A percentile compares a stretch with the other conserved stretches of the same genome.
These are phyloP conservation scores for Tetraodon nigroviridis DNA, from an alignment of 2,113 vertebrate species.

Conservation along the genomic window DNA sequence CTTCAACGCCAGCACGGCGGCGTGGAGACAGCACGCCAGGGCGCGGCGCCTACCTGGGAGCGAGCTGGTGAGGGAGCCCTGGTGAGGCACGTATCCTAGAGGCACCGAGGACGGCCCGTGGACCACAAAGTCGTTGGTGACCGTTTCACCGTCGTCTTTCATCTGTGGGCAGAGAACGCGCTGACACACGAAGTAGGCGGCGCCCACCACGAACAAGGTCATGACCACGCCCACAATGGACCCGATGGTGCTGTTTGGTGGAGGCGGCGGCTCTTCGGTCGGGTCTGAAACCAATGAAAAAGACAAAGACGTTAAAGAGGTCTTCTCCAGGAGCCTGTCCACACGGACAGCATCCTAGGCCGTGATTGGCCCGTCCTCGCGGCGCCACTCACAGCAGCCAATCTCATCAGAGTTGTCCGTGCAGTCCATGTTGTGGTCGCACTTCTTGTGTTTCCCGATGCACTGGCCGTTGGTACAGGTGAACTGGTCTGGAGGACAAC, in stretches of 20 bases:
- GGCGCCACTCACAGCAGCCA: conserved; percentile 87
- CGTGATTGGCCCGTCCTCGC: no score
- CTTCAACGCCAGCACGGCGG: not conserved
- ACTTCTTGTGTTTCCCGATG: conserved; percentile 92
- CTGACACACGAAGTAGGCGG: conserved; percentile 94
- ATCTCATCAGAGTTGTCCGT: conserved; percentile 90
- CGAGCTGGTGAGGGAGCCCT: conserved; percentile 87
- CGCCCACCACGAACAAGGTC: conserved; percentile 89
- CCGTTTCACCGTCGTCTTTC: conserved; percentile 93
- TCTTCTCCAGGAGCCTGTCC: no score
- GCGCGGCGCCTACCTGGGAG: conserved; percentile 78
- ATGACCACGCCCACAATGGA: conserved; percentile 93
- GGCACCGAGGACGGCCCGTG: conserved; percentile 89
- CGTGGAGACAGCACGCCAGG: rapidly evolving
- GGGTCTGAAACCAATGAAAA: conserved; percentile 72
- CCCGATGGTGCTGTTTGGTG: conserved; percentile 87
- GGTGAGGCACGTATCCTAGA: conserved; percentile 92
- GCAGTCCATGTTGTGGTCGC: conserved; percentile 92
- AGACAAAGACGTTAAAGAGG: no score
- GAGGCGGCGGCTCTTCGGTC: conserved; percentile 87
- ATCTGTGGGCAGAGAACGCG: conserved; percentile 92
- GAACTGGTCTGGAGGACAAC: conserved; percentile 88
- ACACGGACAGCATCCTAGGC: no score
- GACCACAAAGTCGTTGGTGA: conserved; percentile 92
- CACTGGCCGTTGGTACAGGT: conserved; percentile 89